Percentiles rank a stretch among this genome's conserved stretches.
These are phyloP conservation scores for Bucorvus abyssinicus DNA, from an alignment of 2,797 vertebrate genomes.

Conservation along the genomic window DNA sequence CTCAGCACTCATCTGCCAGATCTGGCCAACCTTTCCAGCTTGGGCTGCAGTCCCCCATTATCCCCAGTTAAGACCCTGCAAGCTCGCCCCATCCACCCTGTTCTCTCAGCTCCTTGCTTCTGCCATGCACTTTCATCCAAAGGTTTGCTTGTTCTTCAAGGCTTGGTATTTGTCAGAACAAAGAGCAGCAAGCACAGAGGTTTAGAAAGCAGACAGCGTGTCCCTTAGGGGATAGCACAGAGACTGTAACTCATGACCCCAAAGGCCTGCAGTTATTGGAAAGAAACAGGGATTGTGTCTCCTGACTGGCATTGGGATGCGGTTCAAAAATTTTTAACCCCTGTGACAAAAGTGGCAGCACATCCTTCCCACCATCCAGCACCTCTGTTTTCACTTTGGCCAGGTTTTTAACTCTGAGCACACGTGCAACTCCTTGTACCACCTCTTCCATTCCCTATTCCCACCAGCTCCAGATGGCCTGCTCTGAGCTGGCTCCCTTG, in stretches of 20 bases:
- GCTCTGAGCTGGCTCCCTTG: neutral
- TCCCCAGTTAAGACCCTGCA: neutral
- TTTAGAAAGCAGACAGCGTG: constrained; percentile 12
- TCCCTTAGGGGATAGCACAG: neutral
- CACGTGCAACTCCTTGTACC: neutral
- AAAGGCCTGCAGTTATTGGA: constrained; percentile 2
- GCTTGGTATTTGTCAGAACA: constrained; percentile 52
- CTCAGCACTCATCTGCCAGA: neutral
- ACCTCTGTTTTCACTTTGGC: neutral
- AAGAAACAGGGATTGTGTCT: neutral
- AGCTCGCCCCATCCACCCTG: neutral
- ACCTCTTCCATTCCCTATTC: neutral
- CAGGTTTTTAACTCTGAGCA: neutral
- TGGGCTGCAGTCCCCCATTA: neutral
- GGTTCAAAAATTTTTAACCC: neutral
- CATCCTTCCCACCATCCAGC: neutral
- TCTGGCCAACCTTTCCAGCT: neutral
- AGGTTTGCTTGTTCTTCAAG: constrained; percentile 14
- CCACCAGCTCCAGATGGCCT: neutral
- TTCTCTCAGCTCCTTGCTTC: neutral
- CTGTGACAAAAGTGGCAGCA: neutral
- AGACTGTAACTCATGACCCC: constrained; percentile 43
- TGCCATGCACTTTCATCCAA: neutral
- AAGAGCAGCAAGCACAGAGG: neutral
- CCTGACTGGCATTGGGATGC: neutral